phyloP scores from a whole-genome alignment of 2,113 vertebrate genomes.

The Indicator indicator region DNA sequence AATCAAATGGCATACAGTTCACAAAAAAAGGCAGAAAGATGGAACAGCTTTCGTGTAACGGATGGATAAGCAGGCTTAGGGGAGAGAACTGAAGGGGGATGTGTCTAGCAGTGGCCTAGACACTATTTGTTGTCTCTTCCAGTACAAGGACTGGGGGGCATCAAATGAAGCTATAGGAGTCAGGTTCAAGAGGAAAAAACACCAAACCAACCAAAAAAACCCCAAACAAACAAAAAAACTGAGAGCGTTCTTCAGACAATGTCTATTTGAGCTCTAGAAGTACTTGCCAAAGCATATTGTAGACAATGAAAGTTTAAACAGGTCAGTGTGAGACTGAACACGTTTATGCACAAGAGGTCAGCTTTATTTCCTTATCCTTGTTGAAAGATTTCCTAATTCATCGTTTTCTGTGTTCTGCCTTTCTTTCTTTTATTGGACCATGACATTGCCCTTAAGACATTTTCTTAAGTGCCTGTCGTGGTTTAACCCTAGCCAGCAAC shows the following conservation, averaged over 20 bases:
- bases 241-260: neutral
- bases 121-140: neutral
- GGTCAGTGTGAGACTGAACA: neutral
- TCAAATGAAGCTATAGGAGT: neutral
- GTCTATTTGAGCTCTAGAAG: neutral
- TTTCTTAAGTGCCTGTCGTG: neutral
- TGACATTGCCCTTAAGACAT: neutral
- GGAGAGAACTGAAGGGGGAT: neutral
- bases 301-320: neutral
- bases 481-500: neutral
- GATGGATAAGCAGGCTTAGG: neutral
- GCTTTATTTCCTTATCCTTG: constrained; percentile 36
- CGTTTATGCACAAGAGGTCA: constrained; percentile 21
- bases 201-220: no score
- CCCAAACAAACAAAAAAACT: neutral
- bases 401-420: neutral
- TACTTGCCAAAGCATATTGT: constrained; percentile 13
- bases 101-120: neutral
- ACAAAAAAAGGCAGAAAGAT: neutral
- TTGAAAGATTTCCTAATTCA: constrained; percentile 40
- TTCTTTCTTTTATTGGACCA: neutral
- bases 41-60: neutral
- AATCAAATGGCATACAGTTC: neutral
- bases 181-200: neutral
- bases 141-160: neutral